phyloP scores from a whole-genome alignment of 2,113 vertebrate species.

The Coracopsis vasa region DNA sequence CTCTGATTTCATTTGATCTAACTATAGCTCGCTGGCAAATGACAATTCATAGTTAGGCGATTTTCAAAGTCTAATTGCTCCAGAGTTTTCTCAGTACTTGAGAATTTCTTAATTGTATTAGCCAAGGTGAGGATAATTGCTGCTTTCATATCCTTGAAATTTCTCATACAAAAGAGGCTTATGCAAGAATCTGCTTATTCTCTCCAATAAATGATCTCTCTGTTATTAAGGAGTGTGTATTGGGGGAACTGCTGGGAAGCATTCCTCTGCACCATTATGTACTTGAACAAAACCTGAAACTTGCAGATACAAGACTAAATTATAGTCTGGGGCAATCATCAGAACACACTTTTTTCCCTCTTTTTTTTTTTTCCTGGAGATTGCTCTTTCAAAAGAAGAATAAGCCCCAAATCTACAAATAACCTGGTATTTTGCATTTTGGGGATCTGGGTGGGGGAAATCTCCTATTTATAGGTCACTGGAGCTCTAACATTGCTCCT shows the following conservation, averaged over 20 bases:
- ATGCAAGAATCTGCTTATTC: constrained; percentile 57
- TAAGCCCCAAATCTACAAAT: background rate
- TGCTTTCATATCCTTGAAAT: constrained; percentile 58
- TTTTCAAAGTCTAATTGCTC: constrained; percentile 58
- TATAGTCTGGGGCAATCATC: constrained; percentile 43
- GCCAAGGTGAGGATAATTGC: constrained; percentile 62
- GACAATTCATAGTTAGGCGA: constrained; percentile 26
- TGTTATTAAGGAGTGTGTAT: constrained; percentile 56
- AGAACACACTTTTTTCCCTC: background rate
- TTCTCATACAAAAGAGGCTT: constrained; percentile 60
- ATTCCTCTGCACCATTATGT: constrained; percentile 51
- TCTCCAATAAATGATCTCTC: constrained; percentile 57
- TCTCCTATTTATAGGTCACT: background rate
- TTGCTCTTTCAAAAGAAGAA: background rate
- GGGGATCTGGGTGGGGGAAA: background rate
- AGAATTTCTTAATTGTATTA: constrained; percentile 67
- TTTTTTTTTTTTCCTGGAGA: background rate
- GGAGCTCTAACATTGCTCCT: background rate
- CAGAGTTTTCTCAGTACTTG: constrained; percentile 24
- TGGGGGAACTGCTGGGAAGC: constrained; percentile 49
- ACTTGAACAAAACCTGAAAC: constrained; percentile 56
- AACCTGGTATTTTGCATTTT: background rate
- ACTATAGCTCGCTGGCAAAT: constrained; percentile 19
- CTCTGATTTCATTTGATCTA: background rate
- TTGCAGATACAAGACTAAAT: constrained; percentile 59